Evolutionary conservation across 2,113 vertebrate species (phyloP), one percentile per base, ranked within the genome.

Genomic region (Rafetus swinhoei): DNA sequence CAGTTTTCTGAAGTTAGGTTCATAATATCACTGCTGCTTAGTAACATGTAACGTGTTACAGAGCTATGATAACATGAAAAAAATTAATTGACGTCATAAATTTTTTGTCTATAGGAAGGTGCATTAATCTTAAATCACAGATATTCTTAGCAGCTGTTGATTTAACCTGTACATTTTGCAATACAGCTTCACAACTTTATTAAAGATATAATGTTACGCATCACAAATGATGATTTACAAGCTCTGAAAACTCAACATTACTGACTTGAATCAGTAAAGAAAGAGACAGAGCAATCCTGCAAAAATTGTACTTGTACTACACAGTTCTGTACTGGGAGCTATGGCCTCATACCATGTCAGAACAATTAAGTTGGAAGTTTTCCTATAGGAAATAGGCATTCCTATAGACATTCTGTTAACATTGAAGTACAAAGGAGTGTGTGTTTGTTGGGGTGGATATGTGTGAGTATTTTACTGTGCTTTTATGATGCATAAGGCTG

Each of bases 341-440:
- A 55, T 90, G 60, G 11, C 21, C 39, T 95, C 29, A 83, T 18
- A 60, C 15, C 3, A 0, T 18, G 9, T 55, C 62, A 50, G 57
- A 82, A 29, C 35, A 79, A n/a, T 84, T 72, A 89, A 74, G 53
- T 81, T 82, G 82, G 83, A 95, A 88, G 3, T 45, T 86, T 94
- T 87, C 65, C n/a, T 72, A n/a, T 72, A 72, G 59, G 14, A 45
- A 45, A 45, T 45, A 45, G 45, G 45, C 45, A 45, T 45, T 45
- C 45, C 45, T 45, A 45, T 45, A 45, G 45, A 45, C 59, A 79
- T 87, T 93, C 12, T 79, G 2, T 72, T 62, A 56, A 0, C 0
- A n/a, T 24, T 87, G 25, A 82, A 9, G 8, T 82, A 87, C 83
- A 81, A 22, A 19, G 52, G 15, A 45, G 45, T 45, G 45, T 45